Base-by-base conservation (phyloP, 2,888 invertebrate species). In the Ctenicera cuprea region DNA sequence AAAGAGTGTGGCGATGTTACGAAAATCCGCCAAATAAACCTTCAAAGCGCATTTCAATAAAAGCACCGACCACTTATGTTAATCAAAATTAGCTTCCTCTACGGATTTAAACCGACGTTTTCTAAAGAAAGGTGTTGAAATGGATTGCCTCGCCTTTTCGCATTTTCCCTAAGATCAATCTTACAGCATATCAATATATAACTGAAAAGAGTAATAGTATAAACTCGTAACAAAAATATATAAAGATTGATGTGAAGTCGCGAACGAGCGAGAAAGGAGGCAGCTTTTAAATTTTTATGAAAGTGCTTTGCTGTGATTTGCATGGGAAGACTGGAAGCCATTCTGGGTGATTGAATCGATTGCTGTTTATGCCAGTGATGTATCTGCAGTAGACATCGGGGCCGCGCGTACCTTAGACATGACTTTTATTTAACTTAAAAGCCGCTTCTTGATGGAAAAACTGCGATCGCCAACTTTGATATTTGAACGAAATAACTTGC, bases 301-400 rank as follows among this genome's bases (percentile, higher is more conserved):
- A 50, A 38, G 70, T 52, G 63, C 54, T 62, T 38, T 66, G 67
- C 69, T 65, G 76, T 75, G 77, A 79, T 79, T 79, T 78, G 78
- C 78, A 78, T 78, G 75, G 77, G 78, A 77, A 77, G 72, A 77
- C 43, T 64, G 59, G 45, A 54, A 63, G 63, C 63, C 45, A 69
- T 73, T 73, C 68, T 26, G 38, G 41, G 70, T 50, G 72, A 72
- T 72, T 59, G 61, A 67, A 73, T 73, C 68, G 73, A 73, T 68
- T 64, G 63, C 67, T 41, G 62, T 48, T 73, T 62, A 68, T 72
- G 37, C 61, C 59, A 67, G 61, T 72, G 61, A 72, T 73, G 73
- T 69, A 73, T 73, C 73, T 48, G 54, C 22, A 57, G 63, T 43
- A 73, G 73, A 69, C 73, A 69, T 68, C 73, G 54, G 43, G 20